Percentiles rank a stretch among this genome's conserved stretches.
These are phyloP conservation scores for Heliocidaris erythrogramma DNA, from an alignment of 35 echinoderm and acorn worm species.

Conservation along the genomic window DNA sequence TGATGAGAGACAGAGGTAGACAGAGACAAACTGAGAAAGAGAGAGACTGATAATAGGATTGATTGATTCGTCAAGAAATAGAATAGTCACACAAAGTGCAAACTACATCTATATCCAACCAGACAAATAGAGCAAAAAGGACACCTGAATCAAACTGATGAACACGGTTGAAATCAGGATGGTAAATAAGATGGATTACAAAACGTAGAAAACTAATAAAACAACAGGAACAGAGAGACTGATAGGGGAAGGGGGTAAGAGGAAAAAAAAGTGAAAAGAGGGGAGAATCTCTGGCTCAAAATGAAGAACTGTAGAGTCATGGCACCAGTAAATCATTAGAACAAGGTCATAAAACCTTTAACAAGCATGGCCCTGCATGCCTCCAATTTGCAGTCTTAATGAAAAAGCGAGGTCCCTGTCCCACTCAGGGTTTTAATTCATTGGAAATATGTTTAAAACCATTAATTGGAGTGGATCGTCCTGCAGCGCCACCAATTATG, in stretches of 20 bases:
- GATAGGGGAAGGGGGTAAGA: background rate
- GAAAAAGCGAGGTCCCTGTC: background rate
- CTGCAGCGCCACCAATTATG: background rate
- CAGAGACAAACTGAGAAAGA: no score
- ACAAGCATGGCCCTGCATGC: slow-evolving; percentile 15
- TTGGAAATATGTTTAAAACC: background rate
- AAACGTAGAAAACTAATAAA: no score
- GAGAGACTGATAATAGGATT: no score
- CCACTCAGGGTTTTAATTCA: slow-evolving; percentile 1
- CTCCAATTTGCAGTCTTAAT: slow-evolving; percentile 22
- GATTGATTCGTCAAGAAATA: no score
- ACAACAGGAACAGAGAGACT: no score
- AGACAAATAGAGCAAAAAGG: no score
- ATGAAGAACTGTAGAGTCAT: background rate
- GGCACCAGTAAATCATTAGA: slow-evolving; percentile 8
- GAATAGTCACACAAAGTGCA: no score
- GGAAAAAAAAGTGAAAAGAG: background rate
- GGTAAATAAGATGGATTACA: no score
- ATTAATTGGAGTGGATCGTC: background rate
- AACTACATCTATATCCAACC: no score
- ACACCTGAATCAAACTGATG: no score
- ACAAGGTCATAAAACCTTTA: background rate
- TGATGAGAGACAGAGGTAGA: no score
- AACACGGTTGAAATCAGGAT: no score
- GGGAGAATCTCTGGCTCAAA: background rate